Percentiles rank a stretch among this genome's conserved stretches.
Evolutionary conservation across 2,888 invertebrate genomes (phyloP).

Genomic region (Acronicta leporina): DNA sequence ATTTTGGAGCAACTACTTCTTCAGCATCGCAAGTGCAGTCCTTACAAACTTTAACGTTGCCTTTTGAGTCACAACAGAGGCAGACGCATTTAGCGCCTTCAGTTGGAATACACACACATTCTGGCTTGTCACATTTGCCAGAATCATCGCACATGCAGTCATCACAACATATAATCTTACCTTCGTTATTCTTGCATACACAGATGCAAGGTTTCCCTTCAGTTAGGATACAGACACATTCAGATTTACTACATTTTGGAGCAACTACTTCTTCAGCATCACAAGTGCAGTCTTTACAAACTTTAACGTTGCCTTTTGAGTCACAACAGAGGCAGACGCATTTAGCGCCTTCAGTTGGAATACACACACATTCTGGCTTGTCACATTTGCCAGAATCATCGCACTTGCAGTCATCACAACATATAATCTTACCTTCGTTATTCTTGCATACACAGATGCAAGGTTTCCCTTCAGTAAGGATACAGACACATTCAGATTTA

Average conservation of each 20-base stretch:
- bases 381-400: conserved; percentile 15
- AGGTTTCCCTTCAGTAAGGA: conserved; percentile 38
- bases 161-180: conserved; percentile 46
- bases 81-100: conserved; percentile 31
- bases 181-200: conserved; percentile 50
- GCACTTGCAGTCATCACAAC: conserved; percentile 52
- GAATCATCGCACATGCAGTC: conserved; percentile 58
- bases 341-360: conserved; percentile 47
- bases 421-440: conserved; percentile 41
- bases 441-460: conserved; percentile 45
- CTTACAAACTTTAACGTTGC: conserved; percentile 26
- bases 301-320: conserved; percentile 15
- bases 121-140: conserved; percentile 56
- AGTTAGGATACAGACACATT: conserved; percentile 52
- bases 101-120: conserved; percentile 63
- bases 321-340: conserved; percentile 40
- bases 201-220: conserved; percentile 58
- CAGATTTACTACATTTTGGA: conserved; percentile 27
- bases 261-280: not conserved
- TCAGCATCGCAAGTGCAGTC: conserved; percentile 31
- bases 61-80: conserved; percentile 34
- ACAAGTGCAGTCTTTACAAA: conserved; percentile 39
- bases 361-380: conserved; percentile 53
- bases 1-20: conserved; percentile 14
- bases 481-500: conserved; percentile 44